Conservation (phyloP, 2,888 invertebrate species). For the Hirtodrosophila confusa region DNA sequence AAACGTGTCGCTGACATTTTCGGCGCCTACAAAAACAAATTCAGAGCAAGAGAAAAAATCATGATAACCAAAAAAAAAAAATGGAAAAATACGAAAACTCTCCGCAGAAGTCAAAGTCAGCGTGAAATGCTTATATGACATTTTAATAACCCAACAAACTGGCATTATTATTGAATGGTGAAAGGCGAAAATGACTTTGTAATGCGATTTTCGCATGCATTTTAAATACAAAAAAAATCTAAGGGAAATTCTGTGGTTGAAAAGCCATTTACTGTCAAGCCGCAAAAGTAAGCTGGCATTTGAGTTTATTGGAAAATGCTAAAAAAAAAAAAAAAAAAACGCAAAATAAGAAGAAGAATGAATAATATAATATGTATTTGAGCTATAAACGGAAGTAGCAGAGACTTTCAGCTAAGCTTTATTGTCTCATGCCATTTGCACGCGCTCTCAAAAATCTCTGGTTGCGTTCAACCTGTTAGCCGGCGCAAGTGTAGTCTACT, state of each 20-base stretch:
- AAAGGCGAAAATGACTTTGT: slow-evolving; percentile 58
- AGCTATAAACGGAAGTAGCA: slow-evolving; percentile 25
- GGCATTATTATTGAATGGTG: slow-evolving; percentile 70
- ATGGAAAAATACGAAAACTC: slow-evolving; percentile 14
- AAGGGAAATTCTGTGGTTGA: slow-evolving; percentile 38
- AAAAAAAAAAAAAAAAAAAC: slow-evolving; percentile 16
- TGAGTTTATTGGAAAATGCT: slow-evolving; percentile 63
- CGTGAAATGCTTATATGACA: slow-evolving; percentile 67
- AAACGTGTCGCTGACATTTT: slow-evolving; percentile 74
- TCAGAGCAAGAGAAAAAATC: slow-evolving; percentile 15
- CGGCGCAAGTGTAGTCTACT: slow-evolving; percentile 45
- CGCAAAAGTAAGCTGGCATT: slow-evolving; percentile 60
- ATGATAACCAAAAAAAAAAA: slow-evolving; percentile 7
- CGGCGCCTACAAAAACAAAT: slow-evolving; percentile 59
- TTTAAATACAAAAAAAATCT: slow-evolving; percentile 10
- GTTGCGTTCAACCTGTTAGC: slow-evolving; percentile 68
- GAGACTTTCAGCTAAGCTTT: slow-evolving; percentile 57
- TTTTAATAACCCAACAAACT: slow-evolving; percentile 72
- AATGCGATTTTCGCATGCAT: slow-evolving; percentile 44
- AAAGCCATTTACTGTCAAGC: slow-evolving; percentile 66
- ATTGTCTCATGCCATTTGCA: slow-evolving; percentile 64
- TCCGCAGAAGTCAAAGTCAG: slow-evolving; percentile 58
- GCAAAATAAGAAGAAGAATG: slow-evolving; percentile 8
- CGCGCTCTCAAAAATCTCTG: slow-evolving; percentile 51
- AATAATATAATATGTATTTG: slow-evolving; percentile 10